Evolutionary conservation across 35 echinoderm and acorn worm genomes (phyloP), one percentile per base, ranked within the genome.

Genomic region (Heliocidaris erythrogramma): DNA sequence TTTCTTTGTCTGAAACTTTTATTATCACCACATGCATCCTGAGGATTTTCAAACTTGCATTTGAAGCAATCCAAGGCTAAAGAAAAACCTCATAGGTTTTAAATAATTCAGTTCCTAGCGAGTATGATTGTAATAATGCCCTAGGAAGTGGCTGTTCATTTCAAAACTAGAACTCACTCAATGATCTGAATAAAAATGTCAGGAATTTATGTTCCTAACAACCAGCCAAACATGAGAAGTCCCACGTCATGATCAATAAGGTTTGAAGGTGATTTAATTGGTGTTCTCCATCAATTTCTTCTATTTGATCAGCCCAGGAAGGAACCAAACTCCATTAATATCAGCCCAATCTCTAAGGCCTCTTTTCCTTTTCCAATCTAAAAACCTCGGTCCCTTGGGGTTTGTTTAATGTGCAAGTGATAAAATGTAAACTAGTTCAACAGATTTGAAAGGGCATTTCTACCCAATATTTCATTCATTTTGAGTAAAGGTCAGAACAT

Each of bases 301-400:
- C 27, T 8, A 78, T n/a, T 78, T 78, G 65, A 78, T 78, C 65
- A 18, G 27, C 5, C 0, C 18, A 78, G 65, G 65, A 78, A 78
- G 65, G 65, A 78, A 78, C 65, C 27, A n/a, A 78, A 78, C 65
- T 78, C 65, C 65, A 78, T 78, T 78, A 78, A n/a, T 78, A 78
- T 21, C 65, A 78, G 65, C 18, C 65, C 14, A 78, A 78, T n/a
- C 65, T 78, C 65, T 78, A 9, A 56, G 52, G 65, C 65, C 5
- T 78, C 65, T 78, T 27, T 78, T 27, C 65, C 65, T 78, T 78
- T 78, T 42, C 35, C 35, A 42, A 42, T 42, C 35, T 42, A 42
- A n/a, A 24, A 78, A 21, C 21, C 27, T 7, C 5, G 27, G 27
- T n/a, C 65, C 65, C 5, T 78, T 21, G 8, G 65, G 27, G 5